phyloP scores from a whole-genome alignment of 2,888 invertebrate species.

The Lampropteryx suffumata region DNA sequence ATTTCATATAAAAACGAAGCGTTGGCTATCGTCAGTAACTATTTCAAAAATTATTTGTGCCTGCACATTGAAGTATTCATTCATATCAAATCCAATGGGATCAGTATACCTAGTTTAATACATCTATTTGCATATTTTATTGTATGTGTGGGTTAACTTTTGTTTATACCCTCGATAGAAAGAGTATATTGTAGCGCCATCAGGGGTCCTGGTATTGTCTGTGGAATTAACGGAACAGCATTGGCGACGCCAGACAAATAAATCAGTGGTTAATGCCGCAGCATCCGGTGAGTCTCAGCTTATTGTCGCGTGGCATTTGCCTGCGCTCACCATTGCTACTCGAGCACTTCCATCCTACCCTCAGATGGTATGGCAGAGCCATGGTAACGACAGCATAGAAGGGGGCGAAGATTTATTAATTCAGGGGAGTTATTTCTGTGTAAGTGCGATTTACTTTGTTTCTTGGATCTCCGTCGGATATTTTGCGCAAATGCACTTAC shows the following conservation, averaged over 20 bases:
- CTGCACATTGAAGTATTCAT: conserved; percentile 38
- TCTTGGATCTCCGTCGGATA: conserved; percentile 11
- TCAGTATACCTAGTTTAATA: conserved; percentile 40
- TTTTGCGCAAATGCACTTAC: not conserved
- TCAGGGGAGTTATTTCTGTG: conserved; percentile 58
- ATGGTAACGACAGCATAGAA: conserved; percentile 57
- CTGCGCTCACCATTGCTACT: conserved; percentile 50
- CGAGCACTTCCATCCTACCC: conserved; percentile 24
- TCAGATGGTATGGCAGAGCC: conserved; percentile 31
- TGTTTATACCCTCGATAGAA: conserved; percentile 44
- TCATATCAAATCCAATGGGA: conserved; percentile 55
- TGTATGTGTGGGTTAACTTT: conserved; percentile 44
- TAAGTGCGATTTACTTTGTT: conserved; percentile 34
- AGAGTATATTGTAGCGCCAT: conserved; percentile 42
- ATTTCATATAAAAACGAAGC: conserved; percentile 19
- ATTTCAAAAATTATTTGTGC: conserved; percentile 27
- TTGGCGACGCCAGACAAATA: conserved; percentile 75
- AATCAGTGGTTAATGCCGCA: conserved; percentile 76
- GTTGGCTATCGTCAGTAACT: conserved; percentile 16
- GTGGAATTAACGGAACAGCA: conserved; percentile 63
- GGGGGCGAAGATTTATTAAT: conserved; percentile 71
- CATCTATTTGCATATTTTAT: conserved; percentile 59
- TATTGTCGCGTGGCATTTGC: conserved; percentile 57
- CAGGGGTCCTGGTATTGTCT: conserved; percentile 62
- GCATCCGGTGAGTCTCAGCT: conserved; percentile 73